Conservation (phyloP, 2,797 vertebrate genomes). For the Scarus forsteni region DNA sequence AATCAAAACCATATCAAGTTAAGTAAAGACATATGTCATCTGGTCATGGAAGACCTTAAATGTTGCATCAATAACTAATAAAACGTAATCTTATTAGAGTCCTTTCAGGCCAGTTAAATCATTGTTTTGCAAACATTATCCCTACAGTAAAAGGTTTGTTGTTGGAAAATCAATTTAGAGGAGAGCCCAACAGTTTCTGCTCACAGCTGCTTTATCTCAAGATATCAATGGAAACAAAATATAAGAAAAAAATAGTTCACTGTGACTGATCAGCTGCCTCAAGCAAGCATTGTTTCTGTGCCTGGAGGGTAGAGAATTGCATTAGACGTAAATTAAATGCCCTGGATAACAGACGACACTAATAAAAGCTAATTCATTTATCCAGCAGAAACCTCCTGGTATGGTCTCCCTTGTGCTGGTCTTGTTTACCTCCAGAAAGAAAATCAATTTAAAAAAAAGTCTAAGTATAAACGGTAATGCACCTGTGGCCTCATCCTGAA, state of each 20-base stretch:
- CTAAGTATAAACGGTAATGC: neutral
- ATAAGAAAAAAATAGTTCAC: neutral
- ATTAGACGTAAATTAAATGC: slow-evolving; percentile 9
- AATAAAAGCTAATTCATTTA: neutral
- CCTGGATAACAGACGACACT: slow-evolving; percentile 1
- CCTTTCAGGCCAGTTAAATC: too few relatives aligned
- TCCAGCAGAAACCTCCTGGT: neutral
- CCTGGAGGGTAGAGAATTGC: neutral
- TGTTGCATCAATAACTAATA: too few relatives aligned
- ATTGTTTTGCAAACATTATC: too few relatives aligned
- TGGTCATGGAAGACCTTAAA: too few relatives aligned
- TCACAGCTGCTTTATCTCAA: slow-evolving; percentile 2
- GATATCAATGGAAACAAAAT: neutral
- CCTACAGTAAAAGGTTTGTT: neutral
- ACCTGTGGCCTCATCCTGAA: slow-evolving; percentile 59
- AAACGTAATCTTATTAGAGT: too few relatives aligned
- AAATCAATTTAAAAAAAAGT: neutral
- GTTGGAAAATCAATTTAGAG: slow-evolving; percentile 15
- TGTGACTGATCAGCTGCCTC: neutral
- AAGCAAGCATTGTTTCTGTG: neutral
- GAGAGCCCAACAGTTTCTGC: neutral
- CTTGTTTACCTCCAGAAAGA: neutral
- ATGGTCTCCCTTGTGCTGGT: neutral
- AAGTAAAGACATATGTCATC: too few relatives aligned
- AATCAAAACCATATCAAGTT: too few relatives aligned